Evolutionary conservation across 2,888 invertebrate genomes (phyloP).

Genomic region (Acholoe squamosa): DNA sequence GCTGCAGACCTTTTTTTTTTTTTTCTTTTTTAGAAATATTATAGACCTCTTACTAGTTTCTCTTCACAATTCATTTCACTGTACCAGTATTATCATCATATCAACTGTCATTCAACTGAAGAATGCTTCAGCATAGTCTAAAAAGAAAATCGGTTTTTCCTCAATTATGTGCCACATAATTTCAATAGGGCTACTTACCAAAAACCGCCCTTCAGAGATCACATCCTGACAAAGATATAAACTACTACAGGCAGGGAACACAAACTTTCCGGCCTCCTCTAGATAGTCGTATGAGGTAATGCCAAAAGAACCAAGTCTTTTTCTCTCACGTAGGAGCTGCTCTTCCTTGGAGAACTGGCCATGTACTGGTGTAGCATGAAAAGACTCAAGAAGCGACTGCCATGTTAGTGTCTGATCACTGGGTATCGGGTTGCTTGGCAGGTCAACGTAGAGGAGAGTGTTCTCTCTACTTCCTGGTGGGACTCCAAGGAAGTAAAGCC

Average conservation of each 20-base stretch:
- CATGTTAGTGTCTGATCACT: conserved; percentile 42
- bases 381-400: conserved; percentile 63
- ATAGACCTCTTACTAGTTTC: too few species aligned
- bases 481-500: conserved; percentile 95
- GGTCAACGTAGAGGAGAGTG: conserved; percentile 92
- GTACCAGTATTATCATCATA: too few species aligned
- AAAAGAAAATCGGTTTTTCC: too few species aligned
- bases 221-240: conserved; percentile 90
- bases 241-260: conserved; percentile 95
- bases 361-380: conserved; percentile 57
- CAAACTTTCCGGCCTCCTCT: conserved; percentile 90
- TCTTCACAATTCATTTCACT: too few species aligned
- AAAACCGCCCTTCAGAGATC: conserved; percentile 87
- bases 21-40: too few species aligned
- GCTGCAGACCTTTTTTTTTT: too few species aligned
- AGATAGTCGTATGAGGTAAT: conserved; percentile 96
- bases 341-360: conserved; percentile 91
- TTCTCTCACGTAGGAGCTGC: conserved; percentile 94
- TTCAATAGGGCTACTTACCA: conserved; percentile 84
- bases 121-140: too few species aligned
- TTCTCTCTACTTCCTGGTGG: conserved; percentile 95
- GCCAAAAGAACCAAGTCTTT: conserved; percentile 94
- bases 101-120: too few species aligned
- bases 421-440: conserved; percentile 82
- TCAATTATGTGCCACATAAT: too few species aligned